Evolutionary conservation across 2,888 invertebrate genomes (phyloP).

Genomic region (Ptychoptera contaminata): DNA sequence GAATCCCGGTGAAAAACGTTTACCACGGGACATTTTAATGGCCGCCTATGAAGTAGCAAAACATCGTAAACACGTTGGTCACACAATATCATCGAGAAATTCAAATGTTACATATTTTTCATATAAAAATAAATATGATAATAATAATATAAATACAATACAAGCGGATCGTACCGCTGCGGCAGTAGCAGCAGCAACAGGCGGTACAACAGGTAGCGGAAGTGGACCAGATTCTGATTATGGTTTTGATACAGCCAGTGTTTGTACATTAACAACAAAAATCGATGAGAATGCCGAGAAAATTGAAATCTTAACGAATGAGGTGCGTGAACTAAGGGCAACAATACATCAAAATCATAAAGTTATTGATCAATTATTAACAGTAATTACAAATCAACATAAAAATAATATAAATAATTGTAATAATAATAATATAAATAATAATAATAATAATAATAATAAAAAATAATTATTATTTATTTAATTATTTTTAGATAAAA

Average conservation of each 20-base stretch:
- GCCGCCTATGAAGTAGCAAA: constrained; percentile 70
- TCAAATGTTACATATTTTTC: constrained; percentile 46
- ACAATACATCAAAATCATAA: constrained; percentile 33
- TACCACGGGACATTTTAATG: constrained; percentile 64
- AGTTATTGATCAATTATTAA: constrained; percentile 30
- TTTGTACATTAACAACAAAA: constrained; percentile 44
- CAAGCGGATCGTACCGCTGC: neutral
- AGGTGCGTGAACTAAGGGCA: constrained; percentile 50
- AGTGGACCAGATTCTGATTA: constrained; percentile 34
- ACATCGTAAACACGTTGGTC: constrained; percentile 51
- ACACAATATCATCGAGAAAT: constrained; percentile 49
- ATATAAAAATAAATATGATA: constrained; percentile 46
- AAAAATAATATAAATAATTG: constrained; percentile 28
- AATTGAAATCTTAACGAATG: constrained; percentile 47
- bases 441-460: too few species aligned
- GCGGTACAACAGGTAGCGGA: constrained; percentile 13
- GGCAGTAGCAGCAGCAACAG: constrained; percentile 10
- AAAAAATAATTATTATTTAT: too few species aligned
- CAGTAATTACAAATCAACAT: constrained; percentile 28
- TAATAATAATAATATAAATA: neutral
- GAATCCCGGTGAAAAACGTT: constrained; percentile 65
- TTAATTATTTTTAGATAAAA: too few species aligned
- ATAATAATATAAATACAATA: constrained; percentile 32
- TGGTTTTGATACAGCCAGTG: constrained; percentile 36
- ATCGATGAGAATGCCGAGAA: constrained; percentile 52